A percentile compares a stretch with the other conserved stretches of the same genome.
phyloP scores from a whole-genome alignment of 2,797 vertebrate species.

The Rhinatrema bivittatum region DNA sequence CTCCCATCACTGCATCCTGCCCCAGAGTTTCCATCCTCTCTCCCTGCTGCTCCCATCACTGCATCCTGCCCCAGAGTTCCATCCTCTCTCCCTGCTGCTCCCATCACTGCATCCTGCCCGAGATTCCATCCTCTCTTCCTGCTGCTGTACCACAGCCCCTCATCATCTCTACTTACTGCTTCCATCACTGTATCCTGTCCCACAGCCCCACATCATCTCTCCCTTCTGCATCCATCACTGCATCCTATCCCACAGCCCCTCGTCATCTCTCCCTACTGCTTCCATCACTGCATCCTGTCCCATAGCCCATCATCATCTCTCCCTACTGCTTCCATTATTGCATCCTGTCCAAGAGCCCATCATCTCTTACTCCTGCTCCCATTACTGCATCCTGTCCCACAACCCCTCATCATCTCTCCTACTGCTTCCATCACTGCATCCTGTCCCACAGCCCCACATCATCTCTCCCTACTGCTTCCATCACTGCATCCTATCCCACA shows the following conservation, averaged over 20 bases:
- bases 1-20: conserved; percentile 23
- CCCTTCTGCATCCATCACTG: background rate
- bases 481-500: too few species aligned
- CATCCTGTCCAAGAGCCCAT: too few species aligned
- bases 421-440: background rate
- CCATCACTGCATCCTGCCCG: conserved; percentile 3
- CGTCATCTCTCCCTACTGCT: too few species aligned
- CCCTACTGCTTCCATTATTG: too few species aligned
- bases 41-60: background rate
- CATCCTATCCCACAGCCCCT: too few species aligned
- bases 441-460: too few species aligned
- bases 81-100: background rate
- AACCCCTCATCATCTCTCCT: background rate
- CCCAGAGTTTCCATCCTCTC: conserved; percentile 11
- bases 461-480: too few species aligned
- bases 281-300: too few species aligned
- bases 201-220: background rate
- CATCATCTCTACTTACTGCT: background rate
- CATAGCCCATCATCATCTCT: too few species aligned
- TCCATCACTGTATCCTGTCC: background rate
- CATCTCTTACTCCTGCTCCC: too few species aligned
- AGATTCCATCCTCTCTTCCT: background rate
- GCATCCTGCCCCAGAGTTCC: background rate
- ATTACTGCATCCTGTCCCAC: background rate
- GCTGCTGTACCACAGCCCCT: background rate